Evolutionary conservation across 1,140 invertebrate species (phyloP), one percentile per base, ranked within the genome.

Genomic region (Listronotus bonariensis): DNA sequence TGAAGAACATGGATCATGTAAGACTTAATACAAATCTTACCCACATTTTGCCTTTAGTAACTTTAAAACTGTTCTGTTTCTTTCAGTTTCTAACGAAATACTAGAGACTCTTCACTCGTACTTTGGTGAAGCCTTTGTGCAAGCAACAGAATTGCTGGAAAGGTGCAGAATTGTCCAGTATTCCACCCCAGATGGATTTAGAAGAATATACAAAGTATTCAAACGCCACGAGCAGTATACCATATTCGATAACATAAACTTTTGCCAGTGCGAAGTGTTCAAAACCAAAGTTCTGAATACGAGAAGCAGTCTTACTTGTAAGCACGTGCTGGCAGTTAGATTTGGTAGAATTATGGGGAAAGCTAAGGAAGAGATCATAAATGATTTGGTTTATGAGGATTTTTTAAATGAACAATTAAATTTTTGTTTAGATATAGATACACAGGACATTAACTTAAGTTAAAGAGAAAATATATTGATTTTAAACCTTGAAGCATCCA

Each of bases 281-380:
- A 83, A 84, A 65, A 80, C 79, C 49, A 81, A 86, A 68, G 85
- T 88, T 59, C 71, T 88, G 40, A 78, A 80, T 48, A 70, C 77
- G 26, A 79, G 79, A 68, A 73, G 73, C 38, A 74, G 79, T 61
- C 77, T 85, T 26, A 87, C 83, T 14, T 90, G 87, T 70, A 85
- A 89, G 71, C 88, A 90, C 73, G 77, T 89, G 40, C 71, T 90
- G 61, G 87, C 84, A 9, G 81, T 80, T 26, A 83, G 83, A 75
- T 68, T 90, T 53, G 81, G 83, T 11, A 59, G 80, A 46, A 80
- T 85, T 32, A 76, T 80, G 17, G 73, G 76, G 1, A 83, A 81
- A 73, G 76, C 82, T 1, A 74, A 69, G 5, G 70, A 74, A 32
- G 80, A 84, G 71, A 78, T 77, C 57, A 72, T 88, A 40, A 80